Conservation (phyloP, 1,140 invertebrate genomes). For the Rhagoletis pomonella region DNA sequence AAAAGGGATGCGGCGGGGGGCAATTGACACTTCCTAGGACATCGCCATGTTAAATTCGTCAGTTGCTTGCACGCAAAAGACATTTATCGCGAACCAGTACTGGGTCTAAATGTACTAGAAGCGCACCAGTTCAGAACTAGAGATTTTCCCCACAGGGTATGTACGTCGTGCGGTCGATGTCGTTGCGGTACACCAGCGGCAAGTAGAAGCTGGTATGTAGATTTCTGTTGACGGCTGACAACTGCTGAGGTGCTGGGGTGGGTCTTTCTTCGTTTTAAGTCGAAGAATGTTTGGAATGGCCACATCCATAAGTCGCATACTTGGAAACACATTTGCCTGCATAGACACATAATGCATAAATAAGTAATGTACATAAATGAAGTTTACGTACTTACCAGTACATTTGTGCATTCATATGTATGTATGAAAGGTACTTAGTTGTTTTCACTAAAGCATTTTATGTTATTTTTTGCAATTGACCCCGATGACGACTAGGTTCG, state of each 20-base stretch:
- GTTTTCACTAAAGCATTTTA: constrained; percentile 32
- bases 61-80: no score
- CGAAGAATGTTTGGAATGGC: constrained; percentile 19
- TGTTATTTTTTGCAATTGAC: constrained; percentile 30
- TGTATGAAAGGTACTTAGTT: constrained; percentile 30
- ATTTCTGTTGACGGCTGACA: not conserved
- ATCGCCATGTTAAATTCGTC: no score
- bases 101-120: no score
- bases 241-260: not conserved
- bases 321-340: not conserved
- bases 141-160: no score
- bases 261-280: not conserved
- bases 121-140: no score
- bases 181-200: not conserved
- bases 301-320: not conserved
- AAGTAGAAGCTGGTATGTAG: not conserved
- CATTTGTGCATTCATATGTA: not conserved
- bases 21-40: no score
- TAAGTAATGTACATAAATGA: not conserved
- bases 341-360: not conserved
- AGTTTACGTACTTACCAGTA: not conserved
- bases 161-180: not conserved
- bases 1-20: no score
- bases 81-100: no score
- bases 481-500: constrained; percentile 20